Evolutionary conservation across 2,888 invertebrate species (phyloP).

Genomic region (Pilophorus perplexus): DNA sequence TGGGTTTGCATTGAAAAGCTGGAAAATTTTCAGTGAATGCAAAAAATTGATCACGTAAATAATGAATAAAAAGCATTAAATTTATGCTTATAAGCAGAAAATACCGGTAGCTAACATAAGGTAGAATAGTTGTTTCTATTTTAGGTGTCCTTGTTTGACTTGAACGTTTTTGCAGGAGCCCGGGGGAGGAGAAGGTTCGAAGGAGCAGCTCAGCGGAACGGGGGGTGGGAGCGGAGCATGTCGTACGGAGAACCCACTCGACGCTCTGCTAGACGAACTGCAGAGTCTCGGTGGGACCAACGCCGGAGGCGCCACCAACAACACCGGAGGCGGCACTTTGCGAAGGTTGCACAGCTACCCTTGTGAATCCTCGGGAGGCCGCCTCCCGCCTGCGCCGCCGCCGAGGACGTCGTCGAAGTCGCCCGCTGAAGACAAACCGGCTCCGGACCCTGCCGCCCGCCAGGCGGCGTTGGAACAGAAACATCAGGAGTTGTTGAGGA

Average conservation of each 20-base stretch:
- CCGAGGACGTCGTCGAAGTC: constrained; percentile 88
- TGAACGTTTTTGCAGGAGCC: constrained; percentile 33
- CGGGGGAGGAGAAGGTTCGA: constrained; percentile 44
- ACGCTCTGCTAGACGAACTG: constrained; percentile 90
- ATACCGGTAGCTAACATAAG: no score
- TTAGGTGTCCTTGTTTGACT: no score
- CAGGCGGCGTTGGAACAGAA: constrained; percentile 77
- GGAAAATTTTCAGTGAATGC: no score
- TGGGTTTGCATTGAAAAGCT: no score
- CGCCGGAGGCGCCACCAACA: constrained; percentile 47
- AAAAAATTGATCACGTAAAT: no score
- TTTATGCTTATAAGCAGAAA: no score
- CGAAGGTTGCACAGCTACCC: constrained; percentile 81
- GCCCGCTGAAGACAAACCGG: constrained; percentile 54
- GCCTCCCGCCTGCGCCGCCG: constrained; percentile 86
- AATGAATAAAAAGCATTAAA: no score
- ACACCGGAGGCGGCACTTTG: constrained; percentile 53
- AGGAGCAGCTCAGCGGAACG: constrained; percentile 47
- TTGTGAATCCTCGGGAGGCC: constrained; percentile 61
- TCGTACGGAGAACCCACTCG: constrained; percentile 90
- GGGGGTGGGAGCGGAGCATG: constrained; percentile 58
- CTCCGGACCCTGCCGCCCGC: constrained; percentile 59
- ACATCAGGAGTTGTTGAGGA: constrained; percentile 82
- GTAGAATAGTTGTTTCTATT: no score
- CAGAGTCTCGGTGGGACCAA: constrained; percentile 67